Evolutionary conservation across 1,140 invertebrate genomes (phyloP).

Genomic region (Anastatus disparis): DNA sequence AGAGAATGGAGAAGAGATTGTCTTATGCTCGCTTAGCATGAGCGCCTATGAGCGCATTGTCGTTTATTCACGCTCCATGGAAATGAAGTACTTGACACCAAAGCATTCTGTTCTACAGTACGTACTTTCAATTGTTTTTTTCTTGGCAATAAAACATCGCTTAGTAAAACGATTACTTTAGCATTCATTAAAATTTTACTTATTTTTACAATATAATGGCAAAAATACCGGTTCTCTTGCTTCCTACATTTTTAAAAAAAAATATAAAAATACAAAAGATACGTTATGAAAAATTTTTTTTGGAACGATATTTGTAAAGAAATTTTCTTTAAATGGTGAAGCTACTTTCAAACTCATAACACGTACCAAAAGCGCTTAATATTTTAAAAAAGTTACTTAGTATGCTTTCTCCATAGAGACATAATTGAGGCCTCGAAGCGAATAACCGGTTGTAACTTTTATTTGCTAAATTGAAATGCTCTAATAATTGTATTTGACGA

Average conservation of each 20-base stretch:
- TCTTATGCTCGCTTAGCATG: background rate
- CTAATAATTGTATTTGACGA: slow-evolving; percentile 24
- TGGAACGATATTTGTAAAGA: background rate
- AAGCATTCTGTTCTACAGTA: background rate
- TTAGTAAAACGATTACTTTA: too few relatives aligned
- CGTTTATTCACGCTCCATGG: slow-evolving; percentile 10
- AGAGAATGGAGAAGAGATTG: background rate
- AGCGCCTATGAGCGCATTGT: background rate
- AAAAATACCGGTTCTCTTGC: too few relatives aligned
- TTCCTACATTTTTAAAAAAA: too few relatives aligned
- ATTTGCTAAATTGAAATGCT: slow-evolving; percentile 35
- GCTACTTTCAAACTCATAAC: slow-evolving; percentile 21
- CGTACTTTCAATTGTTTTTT: slow-evolving; percentile 17
- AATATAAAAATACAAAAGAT: too few relatives aligned
- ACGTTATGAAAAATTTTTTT: background rate
- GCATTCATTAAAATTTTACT: too few relatives aligned
- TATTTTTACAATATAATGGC: too few relatives aligned
- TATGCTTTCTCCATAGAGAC: slow-evolving; percentile 30
- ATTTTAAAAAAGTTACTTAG: slow-evolving; percentile 16
- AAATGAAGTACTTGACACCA: background rate
- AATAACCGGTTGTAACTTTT: slow-evolving; percentile 32
- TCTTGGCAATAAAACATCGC: too few relatives aligned
- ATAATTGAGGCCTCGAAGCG: slow-evolving; percentile 29
- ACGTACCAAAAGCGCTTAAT: background rate
- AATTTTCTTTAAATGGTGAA: background rate